Conservation (phyloP, 1,140 invertebrate species). For the Anastatus disparis region DNA sequence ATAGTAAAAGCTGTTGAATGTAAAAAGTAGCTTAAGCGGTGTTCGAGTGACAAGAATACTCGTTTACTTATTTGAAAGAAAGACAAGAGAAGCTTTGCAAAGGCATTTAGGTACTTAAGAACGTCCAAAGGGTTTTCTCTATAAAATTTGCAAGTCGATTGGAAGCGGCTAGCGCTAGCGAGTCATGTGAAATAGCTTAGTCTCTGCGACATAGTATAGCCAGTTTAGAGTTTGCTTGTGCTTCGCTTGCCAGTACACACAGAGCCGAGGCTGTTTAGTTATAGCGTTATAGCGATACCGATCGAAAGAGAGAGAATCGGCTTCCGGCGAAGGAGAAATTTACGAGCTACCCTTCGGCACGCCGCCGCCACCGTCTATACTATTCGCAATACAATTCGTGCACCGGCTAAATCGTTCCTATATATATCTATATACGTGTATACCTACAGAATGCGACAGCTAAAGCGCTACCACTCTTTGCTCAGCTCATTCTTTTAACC, state of each 20-base stretch:
- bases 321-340: slow-evolving; percentile 33
- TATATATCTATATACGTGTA: no score
- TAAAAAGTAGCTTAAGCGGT: neutral
- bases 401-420: slow-evolving; percentile 7
- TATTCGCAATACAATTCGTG: neutral
- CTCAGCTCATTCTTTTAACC: neutral
- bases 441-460: no score
- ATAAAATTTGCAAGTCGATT: slow-evolving; percentile 28
- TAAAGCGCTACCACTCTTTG: slow-evolving; percentile 20
- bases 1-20: neutral
- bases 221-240: no score
- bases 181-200: neutral
- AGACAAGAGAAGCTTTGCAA: neutral
- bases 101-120: neutral
- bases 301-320: slow-evolving; percentile 33
- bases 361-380: neutral
- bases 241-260: no score
- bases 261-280: neutral
- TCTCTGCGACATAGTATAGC: no score
- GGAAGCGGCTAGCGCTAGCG: neutral
- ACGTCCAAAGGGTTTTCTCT: slow-evolving; percentile 9
- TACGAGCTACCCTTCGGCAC: slow-evolving; percentile 28
- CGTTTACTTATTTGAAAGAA: no score
- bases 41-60: neutral
- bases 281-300: slow-evolving; percentile 10